A percentile compares a stretch with the other conserved stretches of the same genome.
These are phyloP conservation scores for Bombus affinis DNA, from an alignment of 1,140 invertebrate species.

Conservation along the genomic window DNA sequence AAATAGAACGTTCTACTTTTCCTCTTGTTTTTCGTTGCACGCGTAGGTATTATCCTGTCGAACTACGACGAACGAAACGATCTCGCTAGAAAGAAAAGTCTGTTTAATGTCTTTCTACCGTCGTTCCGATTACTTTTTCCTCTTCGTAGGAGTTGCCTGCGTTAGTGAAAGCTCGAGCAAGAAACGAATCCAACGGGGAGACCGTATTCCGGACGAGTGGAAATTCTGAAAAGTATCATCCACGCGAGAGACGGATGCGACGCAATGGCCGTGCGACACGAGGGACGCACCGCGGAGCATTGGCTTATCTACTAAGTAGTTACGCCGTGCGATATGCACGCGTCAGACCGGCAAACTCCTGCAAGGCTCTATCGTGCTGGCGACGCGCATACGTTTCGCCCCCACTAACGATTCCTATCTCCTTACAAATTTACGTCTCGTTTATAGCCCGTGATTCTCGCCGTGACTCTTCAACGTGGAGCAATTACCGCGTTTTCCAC, in stretches of 20 bases:
- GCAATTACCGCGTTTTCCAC: slow-evolving; percentile 2
- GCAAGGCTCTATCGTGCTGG: slow-evolving; percentile 15
- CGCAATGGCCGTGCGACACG: background rate
- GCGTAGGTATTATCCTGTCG: too few species aligned
- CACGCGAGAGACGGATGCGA: background rate
- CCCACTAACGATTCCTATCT: slow-evolving; percentile 34
- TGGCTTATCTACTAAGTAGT: slow-evolving; percentile 51
- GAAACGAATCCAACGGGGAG: background rate
- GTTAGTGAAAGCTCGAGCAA: background rate
- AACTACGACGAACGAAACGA: too few species aligned
- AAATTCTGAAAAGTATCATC: slow-evolving; percentile 6
- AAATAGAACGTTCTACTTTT: background rate
- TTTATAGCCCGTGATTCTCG: slow-evolving; percentile 5
- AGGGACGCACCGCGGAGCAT: background rate
- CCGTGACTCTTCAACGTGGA: background rate
- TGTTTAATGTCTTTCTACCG: too few species aligned
- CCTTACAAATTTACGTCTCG: slow-evolving; percentile 36
- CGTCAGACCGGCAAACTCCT: slow-evolving; percentile 18
- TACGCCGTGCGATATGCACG: slow-evolving; percentile 31
- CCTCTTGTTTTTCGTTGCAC: background rate
- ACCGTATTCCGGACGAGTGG: background rate
- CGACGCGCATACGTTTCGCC: slow-evolving; percentile 12
- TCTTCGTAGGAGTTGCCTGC: too few species aligned
- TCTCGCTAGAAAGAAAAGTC: too few species aligned
- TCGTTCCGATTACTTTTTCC: too few species aligned